Conservation (phyloP, 2,113 vertebrate species). For the Mobula hypostoma region DNA sequence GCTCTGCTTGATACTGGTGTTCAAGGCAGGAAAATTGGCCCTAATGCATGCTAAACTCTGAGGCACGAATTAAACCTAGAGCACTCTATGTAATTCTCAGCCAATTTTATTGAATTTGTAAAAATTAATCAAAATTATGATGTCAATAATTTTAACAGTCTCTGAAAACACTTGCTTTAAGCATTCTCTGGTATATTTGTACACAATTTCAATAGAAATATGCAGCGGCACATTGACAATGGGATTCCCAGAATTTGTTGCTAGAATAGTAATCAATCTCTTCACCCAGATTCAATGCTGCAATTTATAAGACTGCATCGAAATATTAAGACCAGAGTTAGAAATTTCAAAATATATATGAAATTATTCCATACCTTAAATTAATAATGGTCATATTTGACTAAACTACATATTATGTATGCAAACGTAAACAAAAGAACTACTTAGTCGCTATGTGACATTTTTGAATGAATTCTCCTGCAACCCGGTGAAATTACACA, state of each 20-base stretch:
- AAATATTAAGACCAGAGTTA: background rate
- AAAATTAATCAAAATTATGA: background rate
- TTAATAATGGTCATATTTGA: background rate
- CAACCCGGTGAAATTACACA: background rate
- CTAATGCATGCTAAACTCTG: background rate
- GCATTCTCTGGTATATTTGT: background rate
- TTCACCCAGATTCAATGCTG: background rate
- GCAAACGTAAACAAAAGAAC: background rate
- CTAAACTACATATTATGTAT: background rate
- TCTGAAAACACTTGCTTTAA: background rate
- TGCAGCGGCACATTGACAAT: background rate
- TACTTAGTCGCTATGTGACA: background rate
- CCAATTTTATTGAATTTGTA: background rate
- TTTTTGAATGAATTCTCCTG: background rate
- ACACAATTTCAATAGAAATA: background rate
- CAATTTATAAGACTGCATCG: background rate
- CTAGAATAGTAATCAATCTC: background rate
- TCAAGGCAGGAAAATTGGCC: background rate
- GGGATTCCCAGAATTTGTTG: background rate
- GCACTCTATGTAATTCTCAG: background rate
- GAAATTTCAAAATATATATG: background rate
- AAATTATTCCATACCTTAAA: background rate
- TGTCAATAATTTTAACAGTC: background rate
- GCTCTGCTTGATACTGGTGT: background rate
- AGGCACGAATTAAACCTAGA: background rate